Conservation (phyloP, 2,797 vertebrate species). For the Carcharodon carcharias region DNA sequence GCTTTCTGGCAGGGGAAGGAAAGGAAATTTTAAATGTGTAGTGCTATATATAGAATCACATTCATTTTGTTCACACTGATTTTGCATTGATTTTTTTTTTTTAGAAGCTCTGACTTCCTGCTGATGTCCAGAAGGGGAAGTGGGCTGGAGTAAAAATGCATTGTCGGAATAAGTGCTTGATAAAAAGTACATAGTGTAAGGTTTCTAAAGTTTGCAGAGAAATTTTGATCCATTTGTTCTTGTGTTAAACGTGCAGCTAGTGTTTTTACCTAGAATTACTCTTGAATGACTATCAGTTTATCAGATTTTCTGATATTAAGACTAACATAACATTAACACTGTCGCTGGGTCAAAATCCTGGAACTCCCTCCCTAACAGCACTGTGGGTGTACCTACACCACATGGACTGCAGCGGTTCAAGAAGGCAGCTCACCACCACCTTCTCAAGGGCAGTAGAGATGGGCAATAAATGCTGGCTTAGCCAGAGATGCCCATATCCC, state of each 20-base stretch:
- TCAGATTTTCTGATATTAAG: not conserved
- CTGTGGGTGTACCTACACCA: too few species aligned
- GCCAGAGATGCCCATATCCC: too few species aligned
- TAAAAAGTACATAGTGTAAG: not conserved
- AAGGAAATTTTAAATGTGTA: not conserved
- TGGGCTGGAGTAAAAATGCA: not conserved
- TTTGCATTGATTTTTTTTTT: not conserved
- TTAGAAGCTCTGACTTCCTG: not conserved
- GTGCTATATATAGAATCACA: not conserved
- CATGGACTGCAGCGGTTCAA: too few species aligned
- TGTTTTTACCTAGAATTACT: not conserved
- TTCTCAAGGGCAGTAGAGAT: too few species aligned
- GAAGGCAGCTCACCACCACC: too few species aligned
- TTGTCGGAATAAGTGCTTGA: not conserved
- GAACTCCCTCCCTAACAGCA: too few species aligned
- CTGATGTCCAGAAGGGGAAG: not conserved
- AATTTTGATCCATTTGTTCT: not conserved
- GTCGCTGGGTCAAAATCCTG: too few species aligned
- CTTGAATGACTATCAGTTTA: not conserved
- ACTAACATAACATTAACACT: not conserved
- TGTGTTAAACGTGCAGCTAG: not conserved
- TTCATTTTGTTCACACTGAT: not conserved
- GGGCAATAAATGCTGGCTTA: too few species aligned
- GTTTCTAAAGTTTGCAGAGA: not conserved
- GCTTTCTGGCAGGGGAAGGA: not conserved